Evolutionary conservation across 1,140 invertebrate genomes (phyloP), one percentile per base, ranked within the genome.

Genomic region (Drosophila chauvacae): DNA sequence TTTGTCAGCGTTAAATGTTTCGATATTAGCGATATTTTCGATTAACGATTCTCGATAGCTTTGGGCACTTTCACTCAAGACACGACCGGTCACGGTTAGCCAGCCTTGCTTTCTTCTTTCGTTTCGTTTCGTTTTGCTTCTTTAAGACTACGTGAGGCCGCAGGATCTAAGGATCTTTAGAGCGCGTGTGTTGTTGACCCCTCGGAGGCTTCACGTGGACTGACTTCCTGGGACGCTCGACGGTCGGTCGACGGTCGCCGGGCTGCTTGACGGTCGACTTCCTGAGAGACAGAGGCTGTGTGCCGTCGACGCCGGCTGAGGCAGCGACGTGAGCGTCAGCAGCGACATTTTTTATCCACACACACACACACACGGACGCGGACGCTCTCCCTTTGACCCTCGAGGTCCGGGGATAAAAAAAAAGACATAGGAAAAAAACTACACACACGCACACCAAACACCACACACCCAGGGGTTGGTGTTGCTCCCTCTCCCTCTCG

Each of bases 121-220:
- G 9, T 30, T 18, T 26, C 26, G 9, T 30, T 13, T 26, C 26
- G 2, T n/a, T 48, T 51, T n/a, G 28, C n/a, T 51, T 53, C 28
- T 11, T 18, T 33, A 35, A 55, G 51, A 35, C 44, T 37, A 65
- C 63, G 51, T 50, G 59, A 23, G 61, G 62, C 62, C 62, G 20
- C 33, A 65, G 57, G 62, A 65, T 65, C 62, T 62, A n/a, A 39
- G 53, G 39, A 44, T 60, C 44, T 60, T 0, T n/a, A 74, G 79
- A 86, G 83, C 83, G 83, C 66, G 85, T 90, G 75, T 90, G 85
- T 90, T 92, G 91, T 92, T 92, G 91, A 92, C 91, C 91, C 91
- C 91, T 87, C 91, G 91, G 85, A 90, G 91, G 86, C 85, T 92
- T 87, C 82, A 87, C 85, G 91, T 92, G 91, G 88, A 92, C 91